Percentiles rank a stretch among this genome's conserved stretches.
Conservation (phyloP, 2,888 invertebrate genomes). For the Morpho achilles region DNA sequence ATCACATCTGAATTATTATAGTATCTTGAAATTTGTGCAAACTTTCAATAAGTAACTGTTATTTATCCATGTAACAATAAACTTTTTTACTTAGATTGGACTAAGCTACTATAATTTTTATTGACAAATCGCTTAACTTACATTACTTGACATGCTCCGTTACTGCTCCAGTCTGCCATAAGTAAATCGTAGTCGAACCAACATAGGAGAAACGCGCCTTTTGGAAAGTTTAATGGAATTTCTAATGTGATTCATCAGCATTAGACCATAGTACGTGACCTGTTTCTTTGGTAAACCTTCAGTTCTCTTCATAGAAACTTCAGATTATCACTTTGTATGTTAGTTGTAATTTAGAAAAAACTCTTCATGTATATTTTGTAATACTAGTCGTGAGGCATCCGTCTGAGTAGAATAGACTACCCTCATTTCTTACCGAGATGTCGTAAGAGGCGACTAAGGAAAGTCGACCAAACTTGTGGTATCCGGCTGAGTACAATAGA, state of each 20-base stretch:
- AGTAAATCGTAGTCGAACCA: not conserved
- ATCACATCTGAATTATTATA: not conserved
- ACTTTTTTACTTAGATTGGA: no score
- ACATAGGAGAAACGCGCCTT: not conserved
- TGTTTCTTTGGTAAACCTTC: not conserved
- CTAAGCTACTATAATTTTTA: not conserved
- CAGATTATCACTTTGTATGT: no score
- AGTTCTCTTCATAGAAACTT: no score
- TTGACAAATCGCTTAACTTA: not conserved
- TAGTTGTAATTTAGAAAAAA: no score
- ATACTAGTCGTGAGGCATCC: no score
- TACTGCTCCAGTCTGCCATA: not conserved
- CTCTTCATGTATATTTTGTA: no score
- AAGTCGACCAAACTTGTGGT: no score
- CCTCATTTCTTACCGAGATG: no score
- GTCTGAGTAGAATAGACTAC: no score
- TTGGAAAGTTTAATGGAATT: constrained; percentile 5
- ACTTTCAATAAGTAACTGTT: not conserved
- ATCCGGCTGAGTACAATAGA: no score
- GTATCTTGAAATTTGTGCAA: not conserved
- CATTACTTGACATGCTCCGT: not conserved
- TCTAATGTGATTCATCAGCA: constrained; percentile 9
- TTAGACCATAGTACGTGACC: constrained; percentile 1
- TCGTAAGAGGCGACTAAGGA: no score
- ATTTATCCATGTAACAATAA: no score